A percentile compares a stretch with the other conserved stretches of the same genome.
phyloP scores from a whole-genome alignment of 2,888 invertebrate genomes.

The Ethmia dodecea region DNA sequence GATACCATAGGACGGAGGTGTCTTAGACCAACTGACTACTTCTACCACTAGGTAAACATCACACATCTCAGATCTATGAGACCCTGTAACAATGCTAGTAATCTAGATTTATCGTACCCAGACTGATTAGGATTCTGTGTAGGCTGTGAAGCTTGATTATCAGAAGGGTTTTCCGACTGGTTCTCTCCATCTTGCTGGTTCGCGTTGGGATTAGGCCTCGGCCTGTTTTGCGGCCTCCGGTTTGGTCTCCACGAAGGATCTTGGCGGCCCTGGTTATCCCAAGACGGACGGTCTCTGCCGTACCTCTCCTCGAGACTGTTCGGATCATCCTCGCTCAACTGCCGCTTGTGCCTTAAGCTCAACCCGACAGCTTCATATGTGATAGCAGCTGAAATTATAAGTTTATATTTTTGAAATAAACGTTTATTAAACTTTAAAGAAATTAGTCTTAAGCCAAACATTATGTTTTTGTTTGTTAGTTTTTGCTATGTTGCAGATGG shows the following conservation, averaged over 20 bases:
- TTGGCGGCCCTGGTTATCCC: too few species aligned
- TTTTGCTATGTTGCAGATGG: too few species aligned
- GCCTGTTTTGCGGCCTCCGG: neutral
- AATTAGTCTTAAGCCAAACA: too few species aligned
- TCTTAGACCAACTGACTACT: too few species aligned
- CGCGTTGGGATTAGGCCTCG: neutral
- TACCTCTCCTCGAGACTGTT: slow-evolving; percentile 49
- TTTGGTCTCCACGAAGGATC: neutral
- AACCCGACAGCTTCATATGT: slow-evolving; percentile 28
- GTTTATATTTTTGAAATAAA: neutral
- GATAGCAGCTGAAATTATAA: slow-evolving; percentile 37
- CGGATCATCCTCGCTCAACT: slow-evolving; percentile 24
- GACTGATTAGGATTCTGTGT: neutral
- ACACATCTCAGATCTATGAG: too few species aligned
- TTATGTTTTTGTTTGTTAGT: too few species aligned
- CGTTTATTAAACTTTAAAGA: neutral
- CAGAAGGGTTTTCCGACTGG: neutral
- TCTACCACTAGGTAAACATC: too few species aligned
- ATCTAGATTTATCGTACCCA: too few species aligned
- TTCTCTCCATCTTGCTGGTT: neutral
- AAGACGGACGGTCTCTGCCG: slow-evolving; percentile 28
- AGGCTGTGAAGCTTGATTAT: neutral
- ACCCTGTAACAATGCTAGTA: too few species aligned
- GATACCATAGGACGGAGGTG: too few species aligned
- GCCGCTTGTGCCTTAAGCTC: slow-evolving; percentile 34